These are phyloP conservation scores for Eueremaeus valkanovi DNA, from an alignment of 2,888 invertebrate species.

Conservation along the genomic window DNA sequence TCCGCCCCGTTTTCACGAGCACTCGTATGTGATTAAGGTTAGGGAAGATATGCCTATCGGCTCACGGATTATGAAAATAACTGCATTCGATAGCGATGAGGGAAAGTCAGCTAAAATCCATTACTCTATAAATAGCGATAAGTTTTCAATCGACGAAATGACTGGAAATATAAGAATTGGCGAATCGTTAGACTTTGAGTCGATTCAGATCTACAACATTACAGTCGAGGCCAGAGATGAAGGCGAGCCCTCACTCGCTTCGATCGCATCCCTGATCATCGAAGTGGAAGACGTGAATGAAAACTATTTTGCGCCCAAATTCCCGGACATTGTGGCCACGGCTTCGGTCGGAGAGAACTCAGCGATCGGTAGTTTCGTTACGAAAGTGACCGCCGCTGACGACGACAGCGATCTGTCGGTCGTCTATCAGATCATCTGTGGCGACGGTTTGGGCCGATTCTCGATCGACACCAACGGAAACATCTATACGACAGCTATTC, in stretches of 20 bases:
- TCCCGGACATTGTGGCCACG: slow-evolving; percentile 57
- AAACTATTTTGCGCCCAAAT: slow-evolving; percentile 76
- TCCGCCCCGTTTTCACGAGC: slow-evolving; percentile 72
- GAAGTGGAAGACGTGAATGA: slow-evolving; percentile 89
- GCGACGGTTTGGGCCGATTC: slow-evolving; percentile 87
- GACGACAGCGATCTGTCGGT: slow-evolving; percentile 67
- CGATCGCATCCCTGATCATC: slow-evolving; percentile 71
- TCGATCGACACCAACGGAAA: slow-evolving; percentile 80
- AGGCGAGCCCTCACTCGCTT: slow-evolving; percentile 67
- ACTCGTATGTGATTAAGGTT: slow-evolving; percentile 63
- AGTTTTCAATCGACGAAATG: slow-evolving; percentile 74
- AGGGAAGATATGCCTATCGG: slow-evolving; percentile 87
- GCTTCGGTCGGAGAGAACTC: slow-evolving; percentile 67
- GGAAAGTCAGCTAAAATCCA: slow-evolving; percentile 73
- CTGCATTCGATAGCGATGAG: slow-evolving; percentile 77
- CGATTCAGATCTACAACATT: slow-evolving; percentile 80
- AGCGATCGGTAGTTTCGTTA: slow-evolving; percentile 69
- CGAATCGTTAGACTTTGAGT: slow-evolving; percentile 77
- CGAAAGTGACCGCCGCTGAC: slow-evolving; percentile 72
- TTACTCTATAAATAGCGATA: slow-evolving; percentile 63
- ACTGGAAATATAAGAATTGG: slow-evolving; percentile 81
- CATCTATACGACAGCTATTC: slow-evolving; percentile 72
- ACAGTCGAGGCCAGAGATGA: slow-evolving; percentile 78
- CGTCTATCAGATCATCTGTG: slow-evolving; percentile 78
- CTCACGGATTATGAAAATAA: slow-evolving; percentile 77